A percentile compares a stretch with the other conserved stretches of the same genome.
phyloP scores from a whole-genome alignment of 2,797 vertebrate species.

The Leptodactylus fallax region DNA sequence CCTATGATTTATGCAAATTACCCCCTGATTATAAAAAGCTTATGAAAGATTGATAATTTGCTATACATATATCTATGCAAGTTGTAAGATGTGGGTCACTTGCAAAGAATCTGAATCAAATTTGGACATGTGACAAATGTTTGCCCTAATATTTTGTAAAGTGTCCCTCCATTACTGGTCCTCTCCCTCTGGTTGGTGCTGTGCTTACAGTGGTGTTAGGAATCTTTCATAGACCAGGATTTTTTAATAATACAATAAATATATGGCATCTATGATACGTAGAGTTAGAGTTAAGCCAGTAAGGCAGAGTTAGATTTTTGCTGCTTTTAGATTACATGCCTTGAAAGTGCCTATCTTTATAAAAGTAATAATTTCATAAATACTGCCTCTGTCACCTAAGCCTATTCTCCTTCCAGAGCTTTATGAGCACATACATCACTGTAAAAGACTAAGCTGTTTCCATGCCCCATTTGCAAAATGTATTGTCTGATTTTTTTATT shows the following conservation, averaged over 20 bases:
- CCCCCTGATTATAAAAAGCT: no score
- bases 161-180: not conserved
- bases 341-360: conserved; percentile 37
- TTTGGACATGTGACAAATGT: not conserved
- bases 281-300: not conserved
- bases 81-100: no score
- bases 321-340: conserved; percentile 23
- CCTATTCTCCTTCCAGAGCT: conserved; percentile 42
- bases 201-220: not conserved
- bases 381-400: conserved; percentile 42
- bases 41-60: no score
- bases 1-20: no score
- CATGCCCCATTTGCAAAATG: conserved; percentile 47
- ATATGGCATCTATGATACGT: not conserved
- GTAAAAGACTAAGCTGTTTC: conserved; percentile 45
- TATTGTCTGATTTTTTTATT: conserved; percentile 39
- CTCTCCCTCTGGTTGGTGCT: no score
- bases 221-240: not conserved
- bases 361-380: conserved; percentile 49
- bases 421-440: conserved; percentile 42
- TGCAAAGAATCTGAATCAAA: not conserved
- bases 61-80: no score
- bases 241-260: not conserved
- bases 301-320: conserved; percentile 1
- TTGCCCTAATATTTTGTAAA: not conserved